Evolutionary conservation across 2,888 invertebrate genomes (phyloP), one percentile per base, ranked within the genome.

Genomic region (Spodoptera picta): DNA sequence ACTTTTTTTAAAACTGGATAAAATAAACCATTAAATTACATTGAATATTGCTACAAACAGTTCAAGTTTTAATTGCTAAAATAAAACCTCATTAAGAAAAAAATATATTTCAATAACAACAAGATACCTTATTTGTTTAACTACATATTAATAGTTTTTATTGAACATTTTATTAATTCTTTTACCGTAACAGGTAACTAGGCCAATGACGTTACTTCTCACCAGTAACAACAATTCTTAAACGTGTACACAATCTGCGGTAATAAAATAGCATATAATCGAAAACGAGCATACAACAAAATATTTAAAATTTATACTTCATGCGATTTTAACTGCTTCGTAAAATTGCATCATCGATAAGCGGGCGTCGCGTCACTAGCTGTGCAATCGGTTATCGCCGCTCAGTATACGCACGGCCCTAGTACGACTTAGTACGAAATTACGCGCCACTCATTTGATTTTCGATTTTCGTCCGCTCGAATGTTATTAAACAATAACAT

Each of bases 331-430:
- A 63, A 73, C 75, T 44, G 56, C 69, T 50, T 69, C 62, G 57
- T 65, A 60, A 62, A 77, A 64, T 77, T 75, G 75, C 78, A 77
- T 80, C 77, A 84, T 87, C 88, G 85, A 84, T 84, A 82, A 69
- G 61, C 58, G 12, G 63, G 45, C 36, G 49, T 55, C 77, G 70
- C 90, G 82, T 86, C 89, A 88, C 90, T 88, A 83, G 64, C 69
- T 64, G 71, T 77, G 87, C 89, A 90, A 90, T 91, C 84, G 85
- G 85, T 89, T 90, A 90, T 90, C 89, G 88, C 83, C 79, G 80
- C 81, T 83, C 87, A 83, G 85, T 84, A 72, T 78, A 76, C 76
- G 73, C 79, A 79, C 80, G 71, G 70, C 76, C 79, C 75, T 75
- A 77, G 74, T 82, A 76, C 75, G 64, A 79, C 76, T 69, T 76